Evolutionary conservation across 2,888 invertebrate genomes (phyloP).

Genomic region (Protodeltote pygarga): DNA sequence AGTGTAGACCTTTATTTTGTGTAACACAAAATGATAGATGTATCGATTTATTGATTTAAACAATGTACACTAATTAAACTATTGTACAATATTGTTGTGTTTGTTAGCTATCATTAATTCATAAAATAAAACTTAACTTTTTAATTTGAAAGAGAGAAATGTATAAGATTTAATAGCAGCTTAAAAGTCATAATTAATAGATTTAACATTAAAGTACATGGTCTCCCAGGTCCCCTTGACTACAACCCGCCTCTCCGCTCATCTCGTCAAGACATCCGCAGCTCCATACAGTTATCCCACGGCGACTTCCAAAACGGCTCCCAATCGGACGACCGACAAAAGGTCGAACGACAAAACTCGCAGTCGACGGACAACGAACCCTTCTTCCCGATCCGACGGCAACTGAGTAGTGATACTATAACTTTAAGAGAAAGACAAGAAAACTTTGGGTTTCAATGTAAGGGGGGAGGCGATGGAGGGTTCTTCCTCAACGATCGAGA

Average conservation of each 20-base stretch:
- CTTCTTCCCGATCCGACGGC: slow-evolving; percentile 77
- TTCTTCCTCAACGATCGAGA: slow-evolving; percentile 82
- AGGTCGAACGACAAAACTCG: slow-evolving; percentile 88
- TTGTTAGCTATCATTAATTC: too few relatives aligned
- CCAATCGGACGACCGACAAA: slow-evolving; percentile 63
- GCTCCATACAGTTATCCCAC: slow-evolving; percentile 90
- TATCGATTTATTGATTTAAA: too few relatives aligned
- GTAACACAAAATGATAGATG: too few relatives aligned
- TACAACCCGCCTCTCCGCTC: slow-evolving; percentile 91
- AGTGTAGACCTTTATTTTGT: too few relatives aligned
- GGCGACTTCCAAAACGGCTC: slow-evolving; percentile 83
- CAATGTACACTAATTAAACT: too few relatives aligned
- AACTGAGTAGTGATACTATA: slow-evolving; percentile 88
- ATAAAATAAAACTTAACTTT: too few relatives aligned
- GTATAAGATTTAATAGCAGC: too few relatives aligned
- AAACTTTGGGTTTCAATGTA: slow-evolving; percentile 65
- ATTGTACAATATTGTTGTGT: too few relatives aligned
- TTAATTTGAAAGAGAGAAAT: too few relatives aligned
- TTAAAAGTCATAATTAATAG: too few relatives aligned
- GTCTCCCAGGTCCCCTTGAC: slow-evolving; percentile 80
- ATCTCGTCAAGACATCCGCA: slow-evolving; percentile 91
- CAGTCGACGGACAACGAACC: slow-evolving; percentile 73
- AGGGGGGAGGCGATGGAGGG: slow-evolving; percentile 81
- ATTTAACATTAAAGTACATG: too few relatives aligned
- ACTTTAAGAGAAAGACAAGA: slow-evolving; percentile 65